phyloP scores from a whole-genome alignment of 2,888 invertebrate genomes.

The Neelides folsomi region DNA sequence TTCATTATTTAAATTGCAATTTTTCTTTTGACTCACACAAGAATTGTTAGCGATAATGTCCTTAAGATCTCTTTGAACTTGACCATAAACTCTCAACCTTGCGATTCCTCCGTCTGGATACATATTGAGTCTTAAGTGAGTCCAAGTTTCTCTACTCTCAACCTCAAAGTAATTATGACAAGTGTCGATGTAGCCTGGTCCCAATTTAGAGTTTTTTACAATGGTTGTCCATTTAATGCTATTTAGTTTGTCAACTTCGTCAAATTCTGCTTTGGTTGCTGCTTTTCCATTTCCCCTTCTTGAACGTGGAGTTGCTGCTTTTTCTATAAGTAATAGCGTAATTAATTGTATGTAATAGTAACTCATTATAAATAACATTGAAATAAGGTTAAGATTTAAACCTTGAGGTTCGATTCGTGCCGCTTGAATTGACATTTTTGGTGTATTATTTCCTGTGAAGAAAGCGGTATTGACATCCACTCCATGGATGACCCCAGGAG shows the following conservation, averaged over 20 bases:
- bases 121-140: slow-evolving; percentile 49
- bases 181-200: slow-evolving; percentile 47
- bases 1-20: too few species aligned
- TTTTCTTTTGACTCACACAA: too few species aligned
- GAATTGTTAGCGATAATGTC: slow-evolving; percentile 12
- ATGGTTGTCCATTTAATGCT: slow-evolving; percentile 45
- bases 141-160: slow-evolving; percentile 43
- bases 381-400: too few species aligned
- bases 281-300: slow-evolving; percentile 39
- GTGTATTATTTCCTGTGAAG: slow-evolving; percentile 52
- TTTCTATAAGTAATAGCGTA: slow-evolving; percentile 9
- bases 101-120: slow-evolving; percentile 54
- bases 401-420: slow-evolving; percentile 44
- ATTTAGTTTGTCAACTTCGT: slow-evolving; percentile 40
- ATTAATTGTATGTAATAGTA: not conserved
- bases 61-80: slow-evolving; percentile 38
- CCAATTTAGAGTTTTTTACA: slow-evolving; percentile 44
- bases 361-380: too few species aligned
- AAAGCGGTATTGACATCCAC: slow-evolving; percentile 48
- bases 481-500: slow-evolving; percentile 45
- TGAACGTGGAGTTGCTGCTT: slow-evolving; percentile 16
- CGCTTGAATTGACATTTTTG: slow-evolving; percentile 50
- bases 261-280: slow-evolving; percentile 41
- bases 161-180: slow-evolving; percentile 48
- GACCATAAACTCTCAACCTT: slow-evolving; percentile 47